Evolutionary conservation across 2,797 vertebrate genomes (phyloP).

Genomic region (Emys orbicularis): DNA sequence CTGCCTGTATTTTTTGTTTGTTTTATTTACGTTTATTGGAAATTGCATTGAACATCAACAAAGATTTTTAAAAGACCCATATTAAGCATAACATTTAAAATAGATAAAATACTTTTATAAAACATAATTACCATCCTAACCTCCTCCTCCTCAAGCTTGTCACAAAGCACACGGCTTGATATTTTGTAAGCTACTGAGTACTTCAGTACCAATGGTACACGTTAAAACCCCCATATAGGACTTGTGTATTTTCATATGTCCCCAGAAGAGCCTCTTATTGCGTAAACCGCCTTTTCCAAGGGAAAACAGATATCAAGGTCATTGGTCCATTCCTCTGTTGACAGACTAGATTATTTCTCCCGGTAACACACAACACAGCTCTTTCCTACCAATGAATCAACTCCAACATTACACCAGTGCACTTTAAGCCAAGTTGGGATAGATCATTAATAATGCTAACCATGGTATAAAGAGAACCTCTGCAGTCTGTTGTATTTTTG

Average conservation of each 20-base stretch:
- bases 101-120: not conserved
- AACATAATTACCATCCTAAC: not conserved
- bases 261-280: not conserved
- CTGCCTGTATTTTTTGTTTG: not conserved
- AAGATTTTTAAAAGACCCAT: not conserved
- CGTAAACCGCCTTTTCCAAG: not conserved
- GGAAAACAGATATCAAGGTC: not conserved
- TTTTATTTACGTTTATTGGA: not conserved
- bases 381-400: not conserved
- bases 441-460: not conserved
- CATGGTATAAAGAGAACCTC: not conserved
- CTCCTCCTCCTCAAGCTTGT: not conserved
- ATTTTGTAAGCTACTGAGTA: not conserved
- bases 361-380: not conserved
- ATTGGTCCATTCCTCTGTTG: not conserved
- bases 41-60: not conserved
- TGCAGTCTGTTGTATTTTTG: not conserved
- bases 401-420: not conserved
- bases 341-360: not conserved
- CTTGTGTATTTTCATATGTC: not conserved
- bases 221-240: not conserved
- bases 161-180: not conserved
- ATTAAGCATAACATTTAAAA: not conserved
- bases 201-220: not conserved
- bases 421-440: not conserved